Evolutionary conservation across 2,888 invertebrate genomes (phyloP), one percentile per base, ranked within the genome.

Genomic region (Tinea trinotella): DNA sequence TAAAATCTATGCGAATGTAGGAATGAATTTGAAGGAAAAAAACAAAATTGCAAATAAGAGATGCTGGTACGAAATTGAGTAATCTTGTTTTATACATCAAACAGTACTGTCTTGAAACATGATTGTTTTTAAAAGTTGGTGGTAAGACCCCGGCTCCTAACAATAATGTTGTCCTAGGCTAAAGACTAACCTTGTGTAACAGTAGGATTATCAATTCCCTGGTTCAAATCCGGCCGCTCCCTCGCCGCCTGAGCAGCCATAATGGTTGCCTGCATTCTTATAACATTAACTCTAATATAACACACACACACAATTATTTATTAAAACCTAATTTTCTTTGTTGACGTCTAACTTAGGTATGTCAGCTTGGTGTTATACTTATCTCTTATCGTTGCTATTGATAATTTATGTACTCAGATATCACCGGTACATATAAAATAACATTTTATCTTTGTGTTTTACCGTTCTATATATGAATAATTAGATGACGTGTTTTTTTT

Each of bases 131-230:
- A n/a, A n/a, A n/a, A n/a, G n/a, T n/a, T n/a, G n/a, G n/a, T n/a
- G n/a, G n/a, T n/a, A n/a, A n/a, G n/a, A n/a, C n/a, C n/a, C n/a
- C n/a, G n/a, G n/a, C n/a, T n/a, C n/a, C n/a, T n/a, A n/a, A n/a
- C n/a, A n/a, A n/a, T n/a, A n/a, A n/a, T n/a, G n/a, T n/a, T n/a
- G n/a, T n/a, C n/a, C n/a, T n/a, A n/a, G n/a, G n/a, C n/a, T n/a
- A n/a, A 24, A 9, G 5, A 7, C 9, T 46, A 66, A 81, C 82
- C 81, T 63, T 67, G 64, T 13, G 73, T 80, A 3, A 67, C 74
- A 9, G 62, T 64, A 5, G 59, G 67, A 58, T 81, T 80, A 54
- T 81, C 79, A 13, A 69, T 58, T 17, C 78, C 79, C 49, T 56
- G 63, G 9, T 56, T 52, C 3, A 19, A 9, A 4, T 12, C 5